A percentile compares a stretch with the other conserved stretches of the same genome.
These are phyloP conservation scores for Acarapis woodi DNA, from an alignment of 1,140 invertebrate species.

Conservation along the genomic window DNA sequence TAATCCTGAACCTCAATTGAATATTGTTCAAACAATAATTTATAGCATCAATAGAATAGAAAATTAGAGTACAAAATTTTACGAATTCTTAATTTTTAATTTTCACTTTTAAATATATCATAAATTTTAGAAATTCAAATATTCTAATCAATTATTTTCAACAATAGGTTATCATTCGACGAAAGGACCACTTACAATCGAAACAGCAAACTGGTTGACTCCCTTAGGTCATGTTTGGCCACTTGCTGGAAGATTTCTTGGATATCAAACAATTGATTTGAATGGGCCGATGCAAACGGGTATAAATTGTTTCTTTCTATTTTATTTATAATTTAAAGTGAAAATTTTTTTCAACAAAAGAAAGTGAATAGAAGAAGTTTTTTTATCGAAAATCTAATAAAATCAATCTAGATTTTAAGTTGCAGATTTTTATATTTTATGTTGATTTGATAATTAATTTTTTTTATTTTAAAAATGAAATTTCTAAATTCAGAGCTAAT, in stretches of 20 bases:
- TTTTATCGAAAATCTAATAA: too few species aligned
- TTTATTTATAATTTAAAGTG: background rate
- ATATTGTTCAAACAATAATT: too few species aligned
- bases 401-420: too few species aligned
- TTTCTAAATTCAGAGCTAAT: background rate
- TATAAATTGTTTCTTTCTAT: background rate
- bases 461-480: too few species aligned
- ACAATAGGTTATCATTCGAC: constrained; percentile 8
- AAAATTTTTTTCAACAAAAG: background rate
- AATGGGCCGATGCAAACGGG: constrained; percentile 50
- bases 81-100: too few species aligned
- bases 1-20: too few species aligned
- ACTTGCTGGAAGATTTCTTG: constrained; percentile 33
- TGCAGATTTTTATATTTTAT: too few species aligned
- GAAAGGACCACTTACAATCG: constrained; percentile 14
- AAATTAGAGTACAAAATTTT: too few species aligned
- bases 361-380: background rate
- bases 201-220: constrained; percentile 10
- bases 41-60: too few species aligned
- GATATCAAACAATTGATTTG: constrained; percentile 42
- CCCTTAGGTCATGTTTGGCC: constrained; percentile 30
- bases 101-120: too few species aligned
- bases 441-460: too few species aligned
- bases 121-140: too few species aligned
- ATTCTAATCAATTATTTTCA: background rate